These are phyloP conservation scores for Parauchenoglanis ngamensis DNA, from an alignment of 2,797 vertebrate genomes.

Conservation along the genomic window DNA sequence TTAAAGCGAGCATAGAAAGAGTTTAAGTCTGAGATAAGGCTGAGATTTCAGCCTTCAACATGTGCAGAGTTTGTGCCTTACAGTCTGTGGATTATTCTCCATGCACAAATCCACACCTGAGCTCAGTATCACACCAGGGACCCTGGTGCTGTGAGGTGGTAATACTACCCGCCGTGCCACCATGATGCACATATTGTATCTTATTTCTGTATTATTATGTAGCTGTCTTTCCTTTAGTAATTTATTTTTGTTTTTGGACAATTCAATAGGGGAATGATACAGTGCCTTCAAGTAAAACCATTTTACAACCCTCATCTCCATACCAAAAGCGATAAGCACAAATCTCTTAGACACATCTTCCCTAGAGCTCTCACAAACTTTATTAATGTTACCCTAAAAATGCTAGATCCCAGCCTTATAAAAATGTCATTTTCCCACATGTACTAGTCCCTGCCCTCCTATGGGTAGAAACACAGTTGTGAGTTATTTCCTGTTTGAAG, in stretches of 20 bases:
- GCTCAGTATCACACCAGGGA: not conserved
- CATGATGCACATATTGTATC: not conserved
- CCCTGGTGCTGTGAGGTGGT: not conserved
- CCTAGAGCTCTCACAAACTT: constrained; percentile 63
- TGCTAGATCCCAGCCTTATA: constrained; percentile 67
- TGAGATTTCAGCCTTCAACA: not conserved
- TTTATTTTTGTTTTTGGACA: not conserved
- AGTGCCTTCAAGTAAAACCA: not conserved
- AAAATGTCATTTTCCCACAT: constrained; percentile 67
- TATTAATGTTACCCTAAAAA: constrained; percentile 75
- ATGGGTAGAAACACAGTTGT: constrained; percentile 53
- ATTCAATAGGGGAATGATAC: not conserved
- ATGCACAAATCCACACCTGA: not conserved
- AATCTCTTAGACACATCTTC: constrained; percentile 56
- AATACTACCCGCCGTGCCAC: no score
- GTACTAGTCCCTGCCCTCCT: constrained; percentile 52
- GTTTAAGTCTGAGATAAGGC: not conserved
- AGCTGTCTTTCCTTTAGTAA: not conserved
- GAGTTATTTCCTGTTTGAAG: constrained; percentile 58
- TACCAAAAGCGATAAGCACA: constrained; percentile 2
- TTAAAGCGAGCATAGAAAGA: not conserved
- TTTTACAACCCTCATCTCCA: not conserved
- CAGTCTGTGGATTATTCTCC: not conserved
- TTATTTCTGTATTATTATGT: not conserved
- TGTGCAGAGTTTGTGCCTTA: not conserved